phyloP scores from a whole-genome alignment of 2,797 vertebrate genomes.

The Pteronotus mesoamericanus region DNA sequence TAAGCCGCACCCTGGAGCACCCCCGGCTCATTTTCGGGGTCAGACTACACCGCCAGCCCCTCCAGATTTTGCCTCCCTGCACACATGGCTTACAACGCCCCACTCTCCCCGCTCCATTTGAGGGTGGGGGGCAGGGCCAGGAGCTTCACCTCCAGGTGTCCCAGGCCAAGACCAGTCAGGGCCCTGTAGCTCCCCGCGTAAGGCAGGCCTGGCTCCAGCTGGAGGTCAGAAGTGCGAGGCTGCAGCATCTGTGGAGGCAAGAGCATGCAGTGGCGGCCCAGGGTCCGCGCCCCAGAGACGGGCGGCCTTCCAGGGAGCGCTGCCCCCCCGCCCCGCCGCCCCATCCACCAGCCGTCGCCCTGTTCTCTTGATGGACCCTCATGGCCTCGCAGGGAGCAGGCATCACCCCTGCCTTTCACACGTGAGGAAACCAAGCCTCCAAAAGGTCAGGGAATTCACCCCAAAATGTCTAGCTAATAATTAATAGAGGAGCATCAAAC shows the following conservation, averaged over 20 bases:
- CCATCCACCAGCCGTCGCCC: not conserved
- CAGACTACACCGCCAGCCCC: not conserved
- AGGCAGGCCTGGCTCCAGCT: not conserved
- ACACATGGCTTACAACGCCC: not conserved
- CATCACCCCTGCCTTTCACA: not conserved
- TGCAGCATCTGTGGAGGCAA: not conserved
- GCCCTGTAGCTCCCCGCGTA: not conserved
- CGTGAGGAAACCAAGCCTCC: not conserved
- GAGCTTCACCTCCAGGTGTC: not conserved
- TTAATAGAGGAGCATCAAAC: too few relatives aligned
- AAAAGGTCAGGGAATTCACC: not conserved
- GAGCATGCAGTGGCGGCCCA: not conserved
- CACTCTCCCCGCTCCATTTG: not conserved
- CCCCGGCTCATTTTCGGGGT: not conserved
- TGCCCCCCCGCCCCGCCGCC: not conserved
- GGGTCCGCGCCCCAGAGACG: not conserved
- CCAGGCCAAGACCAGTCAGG: not conserved
- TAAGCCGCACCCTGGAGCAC: not conserved
- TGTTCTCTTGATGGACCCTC: not conserved
- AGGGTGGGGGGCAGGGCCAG: not conserved
- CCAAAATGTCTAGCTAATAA: not conserved
- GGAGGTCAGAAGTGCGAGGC: not conserved
- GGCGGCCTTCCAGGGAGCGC: not conserved
- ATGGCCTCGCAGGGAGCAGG: not conserved
- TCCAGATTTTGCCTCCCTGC: not conserved